Evolutionary conservation across 1,140 invertebrate genomes (phyloP), one percentile per base, ranked within the genome.

Genomic region (Euura saliciscinereae): DNA sequence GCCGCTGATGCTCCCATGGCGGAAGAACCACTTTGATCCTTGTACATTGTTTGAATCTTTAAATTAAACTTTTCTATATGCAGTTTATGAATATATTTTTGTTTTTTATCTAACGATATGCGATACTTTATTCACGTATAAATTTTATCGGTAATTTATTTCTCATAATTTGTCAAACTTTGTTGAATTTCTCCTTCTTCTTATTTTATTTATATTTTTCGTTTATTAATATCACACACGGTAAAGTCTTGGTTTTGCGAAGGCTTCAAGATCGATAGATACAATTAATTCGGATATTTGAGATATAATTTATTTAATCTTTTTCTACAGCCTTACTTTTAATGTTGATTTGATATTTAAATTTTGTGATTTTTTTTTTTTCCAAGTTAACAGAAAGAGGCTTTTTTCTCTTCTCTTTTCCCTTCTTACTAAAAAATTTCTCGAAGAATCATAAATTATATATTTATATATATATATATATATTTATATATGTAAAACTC

Each of bases 11-110:
- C 79, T 66, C 76, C 80, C 68, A 76, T 76, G 51, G 77, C 70
- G 59, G 78, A 79, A 65, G 71, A 79, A 70, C 78, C 82, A 42
- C 77, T 73, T 70, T 87, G 66, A 28, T 67, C 83, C 73, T 82
- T 83, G 77, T 83, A 84, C 85, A 86, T 85, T 8, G 51, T 69
- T 44, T 43, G 3, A 11, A 51, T 3, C 13, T 59, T 4, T 59
- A 28, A 28, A 28, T 28, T 28, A 28, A 28, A 28, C 28, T 59
- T 59, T 3, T 59, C 6, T 59, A 4, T n/a, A 11, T 0, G 3
- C 13, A n/a, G 8, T 59, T 59, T 28, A 28, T 28, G 28, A 28
- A 28, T 28, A 28, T 28, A 28, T 28, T 28, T 59, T 5, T 59
- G 3, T 5, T 59, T 59, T 3, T 59, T 59, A 5, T 59, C 13